Evolutionary conservation across 2,888 invertebrate species (phyloP).

Genomic region (Epicampocera succincta): DNA sequence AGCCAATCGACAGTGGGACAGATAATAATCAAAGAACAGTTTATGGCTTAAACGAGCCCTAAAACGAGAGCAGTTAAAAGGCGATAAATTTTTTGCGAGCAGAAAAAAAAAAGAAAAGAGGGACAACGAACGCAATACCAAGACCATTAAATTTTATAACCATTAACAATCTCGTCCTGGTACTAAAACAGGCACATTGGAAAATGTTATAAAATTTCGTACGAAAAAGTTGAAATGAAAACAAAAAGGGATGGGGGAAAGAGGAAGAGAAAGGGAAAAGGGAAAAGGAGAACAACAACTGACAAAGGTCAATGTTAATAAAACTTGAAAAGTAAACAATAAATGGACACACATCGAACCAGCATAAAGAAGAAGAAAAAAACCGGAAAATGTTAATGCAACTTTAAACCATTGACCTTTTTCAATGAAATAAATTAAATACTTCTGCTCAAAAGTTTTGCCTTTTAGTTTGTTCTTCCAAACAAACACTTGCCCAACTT

Average conservation of each 20-base stretch:
- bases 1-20: neutral
- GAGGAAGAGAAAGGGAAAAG: too few relatives aligned
- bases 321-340: neutral
- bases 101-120: conserved; percentile 7
- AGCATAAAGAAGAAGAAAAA: neutral
- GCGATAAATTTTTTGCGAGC: conserved; percentile 19
- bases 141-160: conserved; percentile 41
- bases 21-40: conserved; percentile 3
- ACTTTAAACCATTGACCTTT: conserved; percentile 25
- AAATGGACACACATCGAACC: neutral
- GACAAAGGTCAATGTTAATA: conserved; percentile 48
- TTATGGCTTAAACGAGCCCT: conserved; percentile 34
- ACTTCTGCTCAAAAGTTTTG: too few relatives aligned
- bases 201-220: conserved; percentile 39
- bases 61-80: conserved; percentile 41
- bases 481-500: too few relatives aligned
- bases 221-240: neutral
- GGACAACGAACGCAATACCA: conserved; percentile 1
- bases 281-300: neutral
- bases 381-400: conserved; percentile 33
- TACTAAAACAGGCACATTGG: neutral
- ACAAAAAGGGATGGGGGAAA: neutral
- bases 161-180: neutral
- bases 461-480: too few relatives aligned
- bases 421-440: too few relatives aligned